These are phyloP conservation scores for Ophioderma brevispina DNA, from an alignment of 35 echinoderm and acorn worm genomes.

Conservation along the genomic window DNA sequence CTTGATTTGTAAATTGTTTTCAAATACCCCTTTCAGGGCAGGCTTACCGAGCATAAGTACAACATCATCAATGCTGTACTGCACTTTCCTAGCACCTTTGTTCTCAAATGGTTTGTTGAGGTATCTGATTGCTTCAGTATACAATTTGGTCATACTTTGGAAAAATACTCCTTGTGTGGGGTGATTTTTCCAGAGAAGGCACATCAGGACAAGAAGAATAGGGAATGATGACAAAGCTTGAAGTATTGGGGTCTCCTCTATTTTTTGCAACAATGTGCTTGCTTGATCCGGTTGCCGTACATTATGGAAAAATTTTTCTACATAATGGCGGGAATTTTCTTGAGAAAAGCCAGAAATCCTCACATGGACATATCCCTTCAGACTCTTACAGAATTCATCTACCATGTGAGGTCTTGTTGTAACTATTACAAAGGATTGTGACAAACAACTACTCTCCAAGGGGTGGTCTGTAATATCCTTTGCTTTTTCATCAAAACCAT, in stretches of 20 bases:
- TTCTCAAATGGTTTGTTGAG: not conserved
- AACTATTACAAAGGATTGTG: not conserved
- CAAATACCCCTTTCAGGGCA: not conserved
- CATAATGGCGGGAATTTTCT: no score
- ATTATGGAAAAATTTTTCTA: no score
- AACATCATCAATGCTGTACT: not conserved
- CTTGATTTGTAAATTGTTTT: not conserved
- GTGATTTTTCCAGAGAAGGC: no score
- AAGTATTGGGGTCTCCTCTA: no score
- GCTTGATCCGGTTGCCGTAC: no score
- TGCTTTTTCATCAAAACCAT: conserved; percentile 6
- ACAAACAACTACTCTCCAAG: not conserved
- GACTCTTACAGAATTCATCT: not conserved
- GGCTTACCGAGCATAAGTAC: not conserved
- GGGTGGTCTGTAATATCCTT: no score
- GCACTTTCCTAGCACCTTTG: not conserved
- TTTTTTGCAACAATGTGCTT: no score
- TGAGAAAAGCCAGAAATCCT: not conserved
- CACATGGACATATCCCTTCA: not conserved
- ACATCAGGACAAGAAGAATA: no score
- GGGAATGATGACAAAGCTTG: no score
- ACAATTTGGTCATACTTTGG: not conserved
- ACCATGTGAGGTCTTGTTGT: not conserved
- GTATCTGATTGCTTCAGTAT: not conserved
- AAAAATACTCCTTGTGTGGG: no score